Evolutionary conservation across 2,888 invertebrate genomes (phyloP), one percentile per base, ranked within the genome.

Genomic region (Apodemia hepburni): DNA sequence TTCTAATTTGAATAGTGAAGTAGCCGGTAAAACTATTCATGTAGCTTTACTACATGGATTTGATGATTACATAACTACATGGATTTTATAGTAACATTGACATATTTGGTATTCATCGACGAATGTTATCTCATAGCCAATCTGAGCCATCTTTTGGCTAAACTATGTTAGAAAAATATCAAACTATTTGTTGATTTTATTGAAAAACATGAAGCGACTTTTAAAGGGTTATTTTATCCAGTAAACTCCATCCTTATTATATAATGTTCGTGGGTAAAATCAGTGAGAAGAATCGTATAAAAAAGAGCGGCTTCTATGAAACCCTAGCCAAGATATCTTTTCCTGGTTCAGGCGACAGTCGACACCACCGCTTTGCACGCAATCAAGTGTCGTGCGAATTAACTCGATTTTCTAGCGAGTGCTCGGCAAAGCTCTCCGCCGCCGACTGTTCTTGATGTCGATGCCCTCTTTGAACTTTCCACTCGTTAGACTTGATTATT

Each of bases 401-500:
- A 76, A 77, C 74, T 80, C 77, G 78, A 83, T 87, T 87, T 85
- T 82, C 84, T 82, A 75, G 71, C 76, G 76, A 77, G 72, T 81
- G 85, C 77, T 69, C 80, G 76, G 73, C 82, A 83, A 86, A 86
- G 85, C 69, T 71, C n/a, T 77, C 73, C 76, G 73, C 69, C 73
- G 72, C 71, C 69, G 65, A 59, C 64, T 61, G 59, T 38, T 61
- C 64, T 70, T 71, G 76, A 79, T 76, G 85, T 80, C 84, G 79
- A 80, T 80, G 83, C 79, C 82, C 87, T 75, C 80, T 77, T 73
- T 84, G 86, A 87, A 87, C 89, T 89, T 88, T 88, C 87, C 87
- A 85, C 85, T 82, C 73, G 80, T 80, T 88, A 81, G 84, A 85
- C 85, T 82, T 85, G 82, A 87, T 85, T 83, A 85, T 84, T 83